Conservation (phyloP, 2,888 invertebrate species). For the Drosophila lutescens region DNA sequence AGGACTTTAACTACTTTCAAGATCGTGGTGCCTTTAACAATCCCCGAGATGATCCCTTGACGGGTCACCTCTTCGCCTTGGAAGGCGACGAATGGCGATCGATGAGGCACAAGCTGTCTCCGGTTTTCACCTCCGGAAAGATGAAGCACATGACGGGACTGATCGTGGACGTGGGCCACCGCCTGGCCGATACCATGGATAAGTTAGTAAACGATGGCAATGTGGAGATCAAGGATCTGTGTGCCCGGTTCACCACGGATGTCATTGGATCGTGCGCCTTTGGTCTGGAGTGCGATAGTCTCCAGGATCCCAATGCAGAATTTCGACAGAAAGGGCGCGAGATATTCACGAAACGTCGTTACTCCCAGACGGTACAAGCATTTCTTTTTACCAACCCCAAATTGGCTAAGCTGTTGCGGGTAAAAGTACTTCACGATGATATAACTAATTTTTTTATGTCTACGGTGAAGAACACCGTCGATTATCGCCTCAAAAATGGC, state of each 20-base stretch:
- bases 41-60: constrained; percentile 80
- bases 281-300: constrained; percentile 85
- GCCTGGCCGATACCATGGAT: constrained; percentile 38
- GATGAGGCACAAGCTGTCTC: constrained; percentile 84
- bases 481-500: constrained; percentile 79
- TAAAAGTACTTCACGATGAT: constrained; percentile 65
- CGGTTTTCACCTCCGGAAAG: constrained; percentile 85
- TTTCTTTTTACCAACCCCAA: constrained; percentile 63
- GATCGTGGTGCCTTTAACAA: constrained; percentile 79
- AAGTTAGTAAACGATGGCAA: constrained; percentile 53
- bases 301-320: constrained; percentile 81
- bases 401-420: constrained; percentile 56
- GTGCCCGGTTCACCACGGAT: constrained; percentile 85
- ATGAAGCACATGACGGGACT: constrained; percentile 84
- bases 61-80: constrained; percentile 79
- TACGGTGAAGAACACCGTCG: constrained; percentile 84
- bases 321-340: constrained; percentile 71
- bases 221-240: constrained; percentile 84
- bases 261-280: constrained; percentile 85
- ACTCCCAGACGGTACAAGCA: constrained; percentile 42
- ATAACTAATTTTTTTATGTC: constrained; percentile 75
- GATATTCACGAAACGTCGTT: constrained; percentile 65
- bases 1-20: constrained; percentile 82
- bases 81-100: constrained; percentile 85
- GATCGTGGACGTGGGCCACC: constrained; percentile 53